Evolutionary conservation across 2,113 vertebrate species (phyloP), one percentile per base, ranked within the genome.

Genomic region (Benthochromis sp.): DNA sequence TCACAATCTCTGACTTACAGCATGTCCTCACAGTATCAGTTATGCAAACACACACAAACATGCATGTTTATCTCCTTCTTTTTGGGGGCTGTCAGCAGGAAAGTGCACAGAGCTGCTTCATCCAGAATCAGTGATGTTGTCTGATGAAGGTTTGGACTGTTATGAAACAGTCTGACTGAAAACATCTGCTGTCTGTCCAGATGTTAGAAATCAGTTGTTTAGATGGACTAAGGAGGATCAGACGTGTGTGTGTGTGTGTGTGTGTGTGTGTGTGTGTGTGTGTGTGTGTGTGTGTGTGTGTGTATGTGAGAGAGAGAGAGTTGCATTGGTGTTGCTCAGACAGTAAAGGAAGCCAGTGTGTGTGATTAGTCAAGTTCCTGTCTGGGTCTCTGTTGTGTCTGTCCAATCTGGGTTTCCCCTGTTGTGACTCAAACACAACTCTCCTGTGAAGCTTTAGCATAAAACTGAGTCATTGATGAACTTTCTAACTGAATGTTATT

Each of bases 341-440:
- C 76, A 10, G 19, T 6, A 54, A 36, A 85, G 83, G 87, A 85
- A 45, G 78, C 71, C 21, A 29, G 43, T 82, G 83, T 79, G 40
- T 57, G 45, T 84, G 83, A 89, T 86, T 63, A 76, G 29, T 63
- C 17, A 53, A 1, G 81, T 66, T 90, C 88, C 90, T 86, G 84
- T 90, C 86, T 88, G 63, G 31, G n/a, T 83, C 83, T 73, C 78
- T 88, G 85, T 84, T 92, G 81, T 86, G 47, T 88, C 90, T 89
- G 52, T 47, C 59, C 63, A 8, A 13, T 54, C 59, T 17, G 87
- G 90, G 52, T 66, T 83, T 82, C 52, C 66, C 88, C 88, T 38
- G 16, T 61, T 38, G 80, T 89, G 86, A 89, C 82, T 89, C 86
- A 92, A 66, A 12, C 11, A 6, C 54, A 27, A 8, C 80, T 85